Evolutionary conservation across 2,797 vertebrate genomes (phyloP).

Genomic region (Lacerta bilineata): DNA sequence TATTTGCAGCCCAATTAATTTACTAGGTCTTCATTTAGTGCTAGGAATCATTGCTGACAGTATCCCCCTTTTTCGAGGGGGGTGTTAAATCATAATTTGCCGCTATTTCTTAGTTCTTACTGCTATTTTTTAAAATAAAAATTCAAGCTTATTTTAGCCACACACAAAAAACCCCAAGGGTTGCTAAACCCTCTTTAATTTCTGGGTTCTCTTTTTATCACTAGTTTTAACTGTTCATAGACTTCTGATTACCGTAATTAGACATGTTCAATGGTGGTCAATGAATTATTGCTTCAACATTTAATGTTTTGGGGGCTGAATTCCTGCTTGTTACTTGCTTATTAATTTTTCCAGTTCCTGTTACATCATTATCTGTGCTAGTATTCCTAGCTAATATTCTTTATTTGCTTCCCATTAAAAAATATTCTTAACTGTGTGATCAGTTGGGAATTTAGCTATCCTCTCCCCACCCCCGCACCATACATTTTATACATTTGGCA

Average conservation of each 20-base stretch:
- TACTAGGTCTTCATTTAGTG: not conserved
- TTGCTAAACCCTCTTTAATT: not conserved
- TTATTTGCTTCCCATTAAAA: not conserved
- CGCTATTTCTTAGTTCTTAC: not conserved
- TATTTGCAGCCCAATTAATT: not conserved
- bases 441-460: not conserved
- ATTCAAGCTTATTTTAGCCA: too few species aligned
- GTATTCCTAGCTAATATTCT: not conserved
- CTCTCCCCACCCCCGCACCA: too few species aligned
- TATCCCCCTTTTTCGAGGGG: not conserved
- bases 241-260: not conserved
- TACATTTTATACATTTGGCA: not conserved
- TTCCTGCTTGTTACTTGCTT: not conserved
- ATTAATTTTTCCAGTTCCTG: not conserved
- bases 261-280: not conserved
- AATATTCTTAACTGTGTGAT: not conserved
- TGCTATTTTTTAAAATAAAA: too few species aligned
- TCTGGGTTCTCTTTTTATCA: not conserved
- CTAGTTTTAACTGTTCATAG: not conserved
- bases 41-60: not conserved
- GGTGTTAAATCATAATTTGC: too few species aligned
- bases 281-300: not conserved
- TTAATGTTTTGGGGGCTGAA: not conserved
- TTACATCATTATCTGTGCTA: not conserved
- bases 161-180: too few species aligned